Evolutionary conservation across 2,113 vertebrate genomes (phyloP).

Genomic region (Cryptomyrus ogoouensis): DNA sequence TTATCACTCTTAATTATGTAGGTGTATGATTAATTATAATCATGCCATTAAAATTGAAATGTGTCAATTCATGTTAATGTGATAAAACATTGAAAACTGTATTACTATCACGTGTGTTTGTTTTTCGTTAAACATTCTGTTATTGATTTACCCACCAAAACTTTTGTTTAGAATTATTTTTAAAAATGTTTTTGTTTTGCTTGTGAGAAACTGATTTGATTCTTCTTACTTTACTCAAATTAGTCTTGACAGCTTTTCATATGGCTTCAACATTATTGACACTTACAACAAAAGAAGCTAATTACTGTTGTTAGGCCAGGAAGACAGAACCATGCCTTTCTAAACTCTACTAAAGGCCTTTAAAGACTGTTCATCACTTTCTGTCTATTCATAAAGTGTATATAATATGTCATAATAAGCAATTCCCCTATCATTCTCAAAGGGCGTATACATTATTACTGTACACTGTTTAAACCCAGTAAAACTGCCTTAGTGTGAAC

Average conservation of each 20-base stretch:
- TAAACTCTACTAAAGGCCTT: not conserved
- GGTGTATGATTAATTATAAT: no score
- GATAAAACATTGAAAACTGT: no score
- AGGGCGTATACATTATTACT: slow-evolving; percentile 45
- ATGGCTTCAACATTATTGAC: not conserved
- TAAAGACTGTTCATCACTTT: slow-evolving; percentile 13
- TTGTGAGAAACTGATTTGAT: not conserved
- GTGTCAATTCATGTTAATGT: no score
- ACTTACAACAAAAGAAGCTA: slow-evolving; percentile 5
- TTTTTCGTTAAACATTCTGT: not conserved
- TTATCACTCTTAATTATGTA: no score
- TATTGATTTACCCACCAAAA: not conserved
- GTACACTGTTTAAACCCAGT: slow-evolving; percentile 38
- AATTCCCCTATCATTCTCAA: slow-evolving; percentile 32
- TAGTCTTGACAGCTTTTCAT: not conserved
- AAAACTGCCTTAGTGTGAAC: slow-evolving; percentile 45
- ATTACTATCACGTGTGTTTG: no score
- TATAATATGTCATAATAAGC: slow-evolving; percentile 17
- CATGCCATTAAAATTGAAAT: no score
- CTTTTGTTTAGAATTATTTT: not conserved
- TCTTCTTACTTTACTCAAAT: not conserved
- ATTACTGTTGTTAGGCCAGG: not conserved
- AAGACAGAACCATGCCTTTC: not conserved
- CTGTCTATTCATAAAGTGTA: slow-evolving; percentile 1
- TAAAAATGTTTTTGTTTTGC: not conserved